Percentiles rank a stretch among this genome's conserved stretches.
phyloP scores from a whole-genome alignment of 2,888 invertebrate genomes.

The Desoria tigrina region DNA sequence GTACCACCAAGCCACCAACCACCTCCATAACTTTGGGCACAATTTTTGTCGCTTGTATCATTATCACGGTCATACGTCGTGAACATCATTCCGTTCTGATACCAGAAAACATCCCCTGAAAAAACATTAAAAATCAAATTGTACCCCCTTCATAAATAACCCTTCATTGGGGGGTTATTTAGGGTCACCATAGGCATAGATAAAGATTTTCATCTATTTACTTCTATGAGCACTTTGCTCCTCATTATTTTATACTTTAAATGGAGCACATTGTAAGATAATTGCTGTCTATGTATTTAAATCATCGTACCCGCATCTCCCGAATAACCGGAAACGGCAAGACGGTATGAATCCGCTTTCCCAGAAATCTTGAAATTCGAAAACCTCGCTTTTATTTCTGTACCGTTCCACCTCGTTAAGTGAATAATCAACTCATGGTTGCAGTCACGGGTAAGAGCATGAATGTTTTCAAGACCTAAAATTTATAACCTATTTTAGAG shows the following conservation, averaged over 20 bases:
- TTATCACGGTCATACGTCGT: slow-evolving; percentile 37
- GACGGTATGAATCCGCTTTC: slow-evolving; percentile 31
- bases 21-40: slow-evolving; percentile 34
- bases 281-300: no score
- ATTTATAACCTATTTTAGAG: neutral
- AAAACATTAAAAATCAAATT: no score
- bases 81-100: slow-evolving; percentile 39
- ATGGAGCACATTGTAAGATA: no score
- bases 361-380: slow-evolving; percentile 35
- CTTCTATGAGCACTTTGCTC: no score
- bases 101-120: slow-evolving; percentile 33
- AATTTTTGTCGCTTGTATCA: slow-evolving; percentile 26
- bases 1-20: slow-evolving; percentile 42
- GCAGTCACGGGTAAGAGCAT: slow-evolving; percentile 31
- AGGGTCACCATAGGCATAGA: no score
- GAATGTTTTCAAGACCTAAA: slow-evolving; percentile 36
- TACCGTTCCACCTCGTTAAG: slow-evolving; percentile 42
- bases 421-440: slow-evolving; percentile 42
- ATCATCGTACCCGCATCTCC: slow-evolving; percentile 41
- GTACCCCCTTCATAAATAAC: no score
- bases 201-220: no score
- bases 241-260: no score
- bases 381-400: slow-evolving; percentile 32
- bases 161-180: no score
- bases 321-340: slow-evolving; percentile 31